Base-by-base conservation (phyloP, 2,888 invertebrate genomes). In the Leptinotarsa tumamoca region DNA sequence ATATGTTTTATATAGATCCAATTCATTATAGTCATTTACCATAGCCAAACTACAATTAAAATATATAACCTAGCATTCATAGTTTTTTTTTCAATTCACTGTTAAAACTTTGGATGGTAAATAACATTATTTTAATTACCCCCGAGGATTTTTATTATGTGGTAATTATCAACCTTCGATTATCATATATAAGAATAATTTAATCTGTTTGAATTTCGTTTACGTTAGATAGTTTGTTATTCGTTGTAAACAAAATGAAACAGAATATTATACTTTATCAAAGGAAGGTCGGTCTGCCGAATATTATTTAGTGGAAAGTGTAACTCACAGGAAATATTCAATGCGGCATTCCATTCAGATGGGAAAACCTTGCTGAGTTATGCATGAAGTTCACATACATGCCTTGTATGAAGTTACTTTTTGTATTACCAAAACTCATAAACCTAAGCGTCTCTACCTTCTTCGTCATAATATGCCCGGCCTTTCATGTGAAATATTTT, bases 361-460 rank as follows among this genome's bases (percentile, higher is more conserved):
- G 58, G 69, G 74, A 78, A 75, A 79, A 75, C 79, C 80, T 75
- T 74, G 77, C 78, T 83, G 82, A 82, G 80, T 82, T 82, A 83
- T 82, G 82, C 82, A 83, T 82, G 80, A 79, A 82, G 79, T 80
- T 82, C 80, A 78, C 82, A 81, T 82, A 82, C 80, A 81, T 78
- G 80, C 78, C 77, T 74, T 78, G 82, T 82, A 82, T 83, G 82
- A 82, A 83, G 82, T 83, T 83, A 83, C 79, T 82, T 79, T 80
- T 79, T 77, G 78, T 80, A 78, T 79, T 76, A 77, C 77, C 71
- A 71, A 71, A 77, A 77, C 75, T 75, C 78, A 76, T 74, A 75
- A 4, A 23, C 23, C 23, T 68, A 67, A 73, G 74, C 77, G 73
- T 23, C 74, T 71, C 73, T 70, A 77, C 79, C 78, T 77, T 75